Percentiles rank a stretch among this genome's conserved stretches.
phyloP scores from a whole-genome alignment of 2,888 invertebrate species.

The Athalia circularis region DNA sequence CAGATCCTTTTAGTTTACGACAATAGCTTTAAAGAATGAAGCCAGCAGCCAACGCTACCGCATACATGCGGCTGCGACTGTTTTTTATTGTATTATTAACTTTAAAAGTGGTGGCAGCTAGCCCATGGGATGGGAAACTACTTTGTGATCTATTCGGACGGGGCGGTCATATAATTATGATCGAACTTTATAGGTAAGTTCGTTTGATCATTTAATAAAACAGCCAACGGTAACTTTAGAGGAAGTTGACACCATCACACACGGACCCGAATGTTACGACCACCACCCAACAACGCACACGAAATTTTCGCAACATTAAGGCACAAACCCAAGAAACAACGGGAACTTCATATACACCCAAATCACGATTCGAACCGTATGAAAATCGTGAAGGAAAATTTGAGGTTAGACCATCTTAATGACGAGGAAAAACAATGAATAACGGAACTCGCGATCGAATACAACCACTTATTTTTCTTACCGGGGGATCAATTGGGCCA shows the following conservation, averaged over 20 bases:
- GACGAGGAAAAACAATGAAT: slow-evolving; percentile 9
- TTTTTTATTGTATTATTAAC: not conserved
- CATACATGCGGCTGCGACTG: not conserved
- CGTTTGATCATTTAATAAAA: not conserved
- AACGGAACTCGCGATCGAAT: too few species aligned
- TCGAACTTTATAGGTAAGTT: too few species aligned
- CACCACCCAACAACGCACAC: not conserved
- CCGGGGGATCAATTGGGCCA: too few species aligned
- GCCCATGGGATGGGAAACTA: too few species aligned
- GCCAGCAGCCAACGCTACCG: not conserved
- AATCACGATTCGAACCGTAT: slow-evolving; percentile 4
- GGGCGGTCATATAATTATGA: too few species aligned
- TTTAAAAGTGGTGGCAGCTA: not conserved
- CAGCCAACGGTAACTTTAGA: slow-evolving; percentile 1
- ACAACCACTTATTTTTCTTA: too few species aligned
- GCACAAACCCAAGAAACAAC: not conserved
- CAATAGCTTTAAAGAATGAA: slow-evolving; percentile 11
- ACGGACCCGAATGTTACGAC: not conserved
- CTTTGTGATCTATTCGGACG: too few species aligned
- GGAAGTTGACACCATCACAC: not conserved
- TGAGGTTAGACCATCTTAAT: not conserved
- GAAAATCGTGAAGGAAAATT: not conserved
- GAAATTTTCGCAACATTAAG: not conserved
- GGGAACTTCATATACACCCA: not conserved
- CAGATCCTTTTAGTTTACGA: not conserved